A percentile compares a stretch with the other conserved stretches of the same genome.
Conservation (phyloP, 2,113 vertebrate genomes). For the Eptatretus burgeri region DNA sequence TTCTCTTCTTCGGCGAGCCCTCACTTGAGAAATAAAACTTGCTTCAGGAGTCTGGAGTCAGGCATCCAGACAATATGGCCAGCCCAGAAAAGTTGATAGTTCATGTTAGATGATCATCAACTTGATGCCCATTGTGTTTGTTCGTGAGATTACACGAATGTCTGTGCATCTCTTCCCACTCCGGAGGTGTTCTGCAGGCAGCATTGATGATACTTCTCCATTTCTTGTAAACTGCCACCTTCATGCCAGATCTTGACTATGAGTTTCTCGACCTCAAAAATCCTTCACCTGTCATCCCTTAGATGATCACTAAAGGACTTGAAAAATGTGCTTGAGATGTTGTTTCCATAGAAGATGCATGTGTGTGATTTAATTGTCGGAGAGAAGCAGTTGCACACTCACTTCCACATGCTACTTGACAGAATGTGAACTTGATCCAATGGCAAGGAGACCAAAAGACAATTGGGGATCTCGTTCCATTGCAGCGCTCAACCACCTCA, state of each 20-base stretch:
- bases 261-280: neutral
- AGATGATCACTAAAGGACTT: neutral
- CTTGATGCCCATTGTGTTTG: neutral
- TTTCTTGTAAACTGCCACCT: neutral
- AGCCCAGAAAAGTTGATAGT: neutral
- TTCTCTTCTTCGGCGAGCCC: neutral
- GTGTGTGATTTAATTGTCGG: neutral
- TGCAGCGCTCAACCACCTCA: neutral
- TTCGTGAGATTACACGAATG: neutral
- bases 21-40: neutral
- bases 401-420: neutral
- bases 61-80: neutral
- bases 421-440: neutral
- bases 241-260: neutral
- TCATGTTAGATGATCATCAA: neutral
- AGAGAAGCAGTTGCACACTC: neutral
- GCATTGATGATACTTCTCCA: neutral
- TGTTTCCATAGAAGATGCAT: neutral
- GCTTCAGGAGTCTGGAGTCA: conserved; percentile 1
- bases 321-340: neutral
- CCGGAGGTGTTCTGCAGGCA: neutral
- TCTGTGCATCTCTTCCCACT: neutral
- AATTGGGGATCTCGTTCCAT: neutral
- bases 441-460: conserved; percentile 3
- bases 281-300: neutral